A percentile compares a stretch with the other conserved stretches of the same genome.
phyloP scores from a whole-genome alignment of 2,113 vertebrate species.

The Climacteris rufus region DNA sequence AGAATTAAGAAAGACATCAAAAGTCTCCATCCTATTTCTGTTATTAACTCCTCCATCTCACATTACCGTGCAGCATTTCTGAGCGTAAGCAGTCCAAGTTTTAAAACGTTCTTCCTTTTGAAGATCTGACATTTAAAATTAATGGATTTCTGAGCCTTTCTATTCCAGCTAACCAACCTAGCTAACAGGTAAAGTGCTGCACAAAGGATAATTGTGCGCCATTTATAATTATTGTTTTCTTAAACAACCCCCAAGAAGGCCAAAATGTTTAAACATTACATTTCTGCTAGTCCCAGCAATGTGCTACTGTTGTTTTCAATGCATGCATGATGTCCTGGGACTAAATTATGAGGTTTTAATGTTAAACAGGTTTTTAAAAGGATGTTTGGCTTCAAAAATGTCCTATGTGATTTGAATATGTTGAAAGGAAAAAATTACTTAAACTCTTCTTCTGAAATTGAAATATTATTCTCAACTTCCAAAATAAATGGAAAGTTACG shows the following conservation, averaged over 20 bases:
- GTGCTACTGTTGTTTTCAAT: neutral
- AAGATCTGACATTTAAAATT: neutral
- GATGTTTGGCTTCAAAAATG: neutral
- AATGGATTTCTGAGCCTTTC: neutral
- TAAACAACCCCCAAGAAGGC: neutral
- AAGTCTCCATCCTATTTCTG: conserved; percentile 20
- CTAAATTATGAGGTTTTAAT: neutral
- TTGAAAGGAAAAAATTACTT: neutral
- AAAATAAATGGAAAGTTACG: neutral
- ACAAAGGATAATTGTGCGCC: neutral
- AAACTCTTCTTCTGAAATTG: neutral
- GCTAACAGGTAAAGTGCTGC: neutral
- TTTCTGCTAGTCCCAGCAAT: neutral
- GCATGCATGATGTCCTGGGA: neutral
- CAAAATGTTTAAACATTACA: neutral
- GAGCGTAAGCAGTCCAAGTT: neutral
- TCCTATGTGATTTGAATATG: neutral
- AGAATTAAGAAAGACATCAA: conserved; percentile 46
- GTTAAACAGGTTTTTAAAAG: neutral
- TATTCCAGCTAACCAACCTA: neutral
- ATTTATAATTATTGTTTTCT: neutral
- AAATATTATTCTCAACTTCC: neutral
- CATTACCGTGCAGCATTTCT: neutral
- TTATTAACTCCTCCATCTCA: conserved; percentile 40
- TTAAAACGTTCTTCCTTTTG: neutral